phyloP scores from a whole-genome alignment of 2,113 vertebrate genomes.

The Serilophus lunatus region DNA sequence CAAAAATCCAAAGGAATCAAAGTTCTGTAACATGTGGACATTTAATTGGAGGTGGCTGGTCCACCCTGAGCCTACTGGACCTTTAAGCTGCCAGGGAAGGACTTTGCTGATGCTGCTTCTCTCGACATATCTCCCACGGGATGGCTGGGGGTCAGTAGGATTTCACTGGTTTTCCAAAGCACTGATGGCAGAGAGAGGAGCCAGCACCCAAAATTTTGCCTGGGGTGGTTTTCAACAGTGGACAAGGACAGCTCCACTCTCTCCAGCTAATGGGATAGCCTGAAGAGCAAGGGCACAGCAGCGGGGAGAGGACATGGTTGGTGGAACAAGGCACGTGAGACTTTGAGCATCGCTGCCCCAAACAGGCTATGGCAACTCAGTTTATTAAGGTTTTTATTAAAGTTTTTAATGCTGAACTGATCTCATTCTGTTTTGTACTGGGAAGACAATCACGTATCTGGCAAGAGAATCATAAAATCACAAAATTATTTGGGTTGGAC shows the following conservation, averaged over 20 bases:
- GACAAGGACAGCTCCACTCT: rapidly evolving
- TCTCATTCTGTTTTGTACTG: neutral
- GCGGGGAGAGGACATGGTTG: neutral
- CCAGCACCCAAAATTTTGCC: rapidly evolving
- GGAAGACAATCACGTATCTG: rapidly evolving
- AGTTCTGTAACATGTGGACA: rapidly evolving
- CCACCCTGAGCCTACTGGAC: neutral
- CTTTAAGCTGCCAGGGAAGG: neutral
- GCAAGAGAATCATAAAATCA: neutral
- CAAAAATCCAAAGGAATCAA: neutral
- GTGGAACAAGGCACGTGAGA: rapidly evolving
- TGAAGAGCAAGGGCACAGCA: neutral
- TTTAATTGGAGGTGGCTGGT: neutral
- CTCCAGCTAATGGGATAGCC: neutral
- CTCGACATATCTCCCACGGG: neutral
- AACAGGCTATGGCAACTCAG: rapidly evolving
- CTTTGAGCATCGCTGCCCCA: neutral
- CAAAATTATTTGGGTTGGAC: neutral
- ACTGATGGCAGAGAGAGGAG: neutral
- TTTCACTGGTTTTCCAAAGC: neutral
- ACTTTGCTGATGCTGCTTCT: neutral
- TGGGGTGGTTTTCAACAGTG: neutral
- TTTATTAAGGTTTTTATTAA: neutral
- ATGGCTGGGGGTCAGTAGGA: rapidly evolving
- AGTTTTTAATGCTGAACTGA: neutral